Evolutionary conservation across 2,113 vertebrate species (phyloP).

Genomic region (Piaya cayana): DNA sequence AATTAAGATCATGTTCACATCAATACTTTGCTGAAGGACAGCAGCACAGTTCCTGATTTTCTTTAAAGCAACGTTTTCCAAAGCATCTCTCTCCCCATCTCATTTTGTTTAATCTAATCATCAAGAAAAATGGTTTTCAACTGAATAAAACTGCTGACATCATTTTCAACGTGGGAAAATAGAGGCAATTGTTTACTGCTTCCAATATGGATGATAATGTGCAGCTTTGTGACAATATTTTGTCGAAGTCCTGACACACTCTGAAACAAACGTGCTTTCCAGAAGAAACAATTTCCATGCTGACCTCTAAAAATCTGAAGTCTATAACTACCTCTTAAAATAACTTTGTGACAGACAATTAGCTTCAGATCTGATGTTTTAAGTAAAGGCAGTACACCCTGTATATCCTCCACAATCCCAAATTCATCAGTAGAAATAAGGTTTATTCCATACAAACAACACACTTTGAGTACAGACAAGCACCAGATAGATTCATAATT

Average conservation of each 20-base stretch:
- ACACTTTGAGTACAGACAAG: neutral
- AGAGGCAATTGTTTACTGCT: constrained; percentile 21
- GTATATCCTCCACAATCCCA: neutral
- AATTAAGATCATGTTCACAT: neutral
- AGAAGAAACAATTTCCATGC: neutral
- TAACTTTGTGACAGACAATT: neutral
- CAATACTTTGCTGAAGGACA: neutral
- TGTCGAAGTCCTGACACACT: neutral
- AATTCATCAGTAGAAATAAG: neutral
- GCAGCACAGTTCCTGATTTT: neutral
- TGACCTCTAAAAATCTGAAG: neutral
- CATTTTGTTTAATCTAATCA: constrained; percentile 45
- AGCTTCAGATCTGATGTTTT: neutral
- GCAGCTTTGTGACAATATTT: neutral
- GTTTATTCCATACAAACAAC: neutral
- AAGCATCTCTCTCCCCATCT: neutral
- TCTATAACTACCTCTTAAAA: neutral
- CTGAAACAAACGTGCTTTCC: neutral
- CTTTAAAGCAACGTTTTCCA: constrained; percentile 27
- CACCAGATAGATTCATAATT: neutral
- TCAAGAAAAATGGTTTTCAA: constrained; percentile 50
- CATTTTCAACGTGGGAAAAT: neutral
- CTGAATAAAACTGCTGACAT: constrained; percentile 43
- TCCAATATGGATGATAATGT: constrained; percentile 47
- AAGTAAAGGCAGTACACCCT: neutral